Evolutionary conservation across 2,888 invertebrate genomes (phyloP), one percentile per base, ranked within the genome.

Genomic region (Lepidochrysops patricia): DNA sequence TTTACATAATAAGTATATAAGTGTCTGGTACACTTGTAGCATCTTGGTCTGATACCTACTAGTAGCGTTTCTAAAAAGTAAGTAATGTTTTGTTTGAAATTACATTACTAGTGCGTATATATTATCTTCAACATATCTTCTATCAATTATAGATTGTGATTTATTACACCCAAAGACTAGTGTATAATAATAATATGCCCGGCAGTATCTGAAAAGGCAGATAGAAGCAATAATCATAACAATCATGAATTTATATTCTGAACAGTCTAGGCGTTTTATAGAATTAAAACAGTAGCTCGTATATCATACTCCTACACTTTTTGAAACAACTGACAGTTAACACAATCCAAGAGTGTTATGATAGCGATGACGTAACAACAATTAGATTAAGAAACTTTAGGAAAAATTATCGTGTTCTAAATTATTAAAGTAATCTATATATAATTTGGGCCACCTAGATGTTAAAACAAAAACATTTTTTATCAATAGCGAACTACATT

Each of bases 391-490:
- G 43, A 43, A 43, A 43, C 23, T 43, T 19, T 43, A 5, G 12
- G 43, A 43, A 43, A 19, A 43, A 23, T 43, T 32, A 32, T 54
- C 54, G 15, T 19, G 27, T 29, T 32, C 54, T 2, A 54, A 54
- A 54, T 54, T 29, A 12, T 43, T 15, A 19, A 26, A 32, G 19
- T 54, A 54, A 32, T 54, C 54, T 54, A 54, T 27, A 27, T 15
- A 29, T 32, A 23, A 54, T 54, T 54, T 32, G 54, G 54, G 54
- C 54, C 54, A 54, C 54, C 54, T 54, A 54, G 54, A 54, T 54
- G 54, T 54, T 32, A 54, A 54, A 54, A 54, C 54, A 54, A 54
- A 54, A 54, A 54, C 54, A 54, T 32, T 54, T 54, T 54, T 32
- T 54, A 54, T 54, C 54, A 54, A 54, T 29, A 29, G 13, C 29